These are phyloP conservation scores for Psittacus erithacus DNA, from an alignment of 2,113 vertebrate genomes.

Conservation along the genomic window DNA sequence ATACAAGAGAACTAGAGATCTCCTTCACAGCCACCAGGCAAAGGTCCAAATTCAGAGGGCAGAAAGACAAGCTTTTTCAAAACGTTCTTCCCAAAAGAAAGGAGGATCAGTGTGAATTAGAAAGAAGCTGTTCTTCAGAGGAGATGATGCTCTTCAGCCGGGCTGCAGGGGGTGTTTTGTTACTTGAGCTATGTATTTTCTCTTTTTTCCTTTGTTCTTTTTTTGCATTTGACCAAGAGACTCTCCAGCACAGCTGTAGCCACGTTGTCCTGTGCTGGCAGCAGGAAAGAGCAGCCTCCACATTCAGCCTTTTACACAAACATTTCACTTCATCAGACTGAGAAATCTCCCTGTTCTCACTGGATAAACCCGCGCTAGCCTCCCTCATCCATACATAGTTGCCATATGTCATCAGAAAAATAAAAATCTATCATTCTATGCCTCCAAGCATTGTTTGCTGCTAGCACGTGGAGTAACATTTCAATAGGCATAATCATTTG, in stretches of 20 bases:
- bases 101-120: neutral
- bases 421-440: neutral
- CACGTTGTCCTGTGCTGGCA: neutral
- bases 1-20: neutral
- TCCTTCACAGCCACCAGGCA: neutral
- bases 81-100: neutral
- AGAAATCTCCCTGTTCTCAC: neutral
- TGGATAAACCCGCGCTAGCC: neutral
- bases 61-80: neutral
- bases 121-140: neutral
- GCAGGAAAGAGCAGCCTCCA: neutral
- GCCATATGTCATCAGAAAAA: neutral
- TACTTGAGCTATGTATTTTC: neutral
- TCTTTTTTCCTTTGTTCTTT: neutral
- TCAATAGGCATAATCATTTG: neutral
- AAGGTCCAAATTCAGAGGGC: neutral
- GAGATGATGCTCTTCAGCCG: neutral
- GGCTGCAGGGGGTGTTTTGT: neutral
- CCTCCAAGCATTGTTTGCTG: neutral
- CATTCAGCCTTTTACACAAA: neutral
- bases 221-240: neutral
- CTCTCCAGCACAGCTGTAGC: neutral
- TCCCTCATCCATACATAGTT: neutral
- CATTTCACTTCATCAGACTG: neutral
- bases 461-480: neutral